Evolutionary conservation across 2,888 invertebrate species (phyloP).

Genomic region (Meandrusa payeni): DNA sequence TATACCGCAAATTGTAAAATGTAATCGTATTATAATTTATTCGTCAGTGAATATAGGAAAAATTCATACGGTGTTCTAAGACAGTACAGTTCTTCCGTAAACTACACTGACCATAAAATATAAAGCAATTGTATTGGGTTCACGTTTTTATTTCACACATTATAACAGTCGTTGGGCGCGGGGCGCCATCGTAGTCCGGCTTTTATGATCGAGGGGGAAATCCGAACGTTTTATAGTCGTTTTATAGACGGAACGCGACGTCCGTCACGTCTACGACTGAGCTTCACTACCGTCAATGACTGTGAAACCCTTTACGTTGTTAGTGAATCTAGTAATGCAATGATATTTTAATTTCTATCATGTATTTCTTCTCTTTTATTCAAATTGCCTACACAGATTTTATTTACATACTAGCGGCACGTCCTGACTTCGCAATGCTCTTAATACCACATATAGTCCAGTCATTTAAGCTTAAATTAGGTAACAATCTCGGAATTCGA

Average conservation of each 20-base stretch:
- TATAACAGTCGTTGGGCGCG: slow-evolving; percentile 48
- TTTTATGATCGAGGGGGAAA: slow-evolving; percentile 56
- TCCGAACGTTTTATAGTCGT: slow-evolving; percentile 46
- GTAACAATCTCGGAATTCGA: too few relatives aligned
- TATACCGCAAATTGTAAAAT: too few relatives aligned
- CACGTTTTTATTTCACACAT: slow-evolving; percentile 61
- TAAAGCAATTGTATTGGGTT: slow-evolving; percentile 54
- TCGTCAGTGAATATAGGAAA: too few relatives aligned
- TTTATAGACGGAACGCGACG: slow-evolving; percentile 53
- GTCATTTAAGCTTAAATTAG: too few relatives aligned
- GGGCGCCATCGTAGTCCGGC: slow-evolving; percentile 30
- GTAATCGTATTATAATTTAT: too few relatives aligned
- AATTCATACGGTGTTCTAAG: too few relatives aligned
- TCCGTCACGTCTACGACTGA: slow-evolving; percentile 12
- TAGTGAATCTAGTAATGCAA: neutral
- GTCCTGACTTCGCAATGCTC: too few relatives aligned
- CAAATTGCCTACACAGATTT: too few relatives aligned
- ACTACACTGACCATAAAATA: slow-evolving; percentile 38
- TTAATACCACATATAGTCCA: too few relatives aligned
- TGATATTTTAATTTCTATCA: too few relatives aligned
- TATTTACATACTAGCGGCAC: too few relatives aligned
- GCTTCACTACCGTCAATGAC: slow-evolving; percentile 1
- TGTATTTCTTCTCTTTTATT: too few relatives aligned
- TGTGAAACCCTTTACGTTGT: slow-evolving; percentile 2
- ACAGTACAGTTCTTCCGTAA: slow-evolving; percentile 1